Conservation (phyloP, 1,140 invertebrate species). For the Trichonephila inaurata region DNA sequence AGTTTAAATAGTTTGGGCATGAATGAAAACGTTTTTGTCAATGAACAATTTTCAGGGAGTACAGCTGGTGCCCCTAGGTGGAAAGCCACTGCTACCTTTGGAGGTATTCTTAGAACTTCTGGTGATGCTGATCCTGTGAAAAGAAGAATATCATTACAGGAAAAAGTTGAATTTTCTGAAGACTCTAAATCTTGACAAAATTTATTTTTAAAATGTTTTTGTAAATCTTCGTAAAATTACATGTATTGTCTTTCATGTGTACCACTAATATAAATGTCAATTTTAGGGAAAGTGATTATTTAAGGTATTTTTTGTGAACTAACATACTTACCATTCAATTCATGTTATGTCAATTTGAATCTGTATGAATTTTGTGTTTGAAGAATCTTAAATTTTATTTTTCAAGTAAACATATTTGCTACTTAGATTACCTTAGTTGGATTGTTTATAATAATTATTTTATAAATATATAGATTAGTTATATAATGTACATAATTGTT, state of each 20-base stretch:
- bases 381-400: neutral
- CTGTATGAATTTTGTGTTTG: neutral
- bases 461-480: too few species aligned
- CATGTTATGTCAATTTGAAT: neutral
- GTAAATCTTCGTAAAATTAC: constrained; percentile 48
- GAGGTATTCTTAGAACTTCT: constrained; percentile 55
- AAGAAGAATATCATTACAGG: constrained; percentile 71
- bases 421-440: too few species aligned
- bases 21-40: constrained; percentile 71
- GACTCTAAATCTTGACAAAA: constrained; percentile 69
- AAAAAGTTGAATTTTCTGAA: constrained; percentile 69
- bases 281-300: constrained; percentile 13
- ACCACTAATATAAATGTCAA: constrained; percentile 37
- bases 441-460: too few species aligned
- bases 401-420: too few species aligned
- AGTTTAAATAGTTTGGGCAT: constrained; percentile 83
- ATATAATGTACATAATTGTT: too few species aligned
- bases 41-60: constrained; percentile 43
- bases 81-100: constrained; percentile 67
- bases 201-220: constrained; percentile 33
- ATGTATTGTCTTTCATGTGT: neutral
- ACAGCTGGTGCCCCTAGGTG: constrained; percentile 26
- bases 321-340: neutral
- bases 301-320: constrained; percentile 3
- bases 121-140: constrained; percentile 62